phyloP scores from a whole-genome alignment of 2,797 vertebrate species.

The Morus bassanus region DNA sequence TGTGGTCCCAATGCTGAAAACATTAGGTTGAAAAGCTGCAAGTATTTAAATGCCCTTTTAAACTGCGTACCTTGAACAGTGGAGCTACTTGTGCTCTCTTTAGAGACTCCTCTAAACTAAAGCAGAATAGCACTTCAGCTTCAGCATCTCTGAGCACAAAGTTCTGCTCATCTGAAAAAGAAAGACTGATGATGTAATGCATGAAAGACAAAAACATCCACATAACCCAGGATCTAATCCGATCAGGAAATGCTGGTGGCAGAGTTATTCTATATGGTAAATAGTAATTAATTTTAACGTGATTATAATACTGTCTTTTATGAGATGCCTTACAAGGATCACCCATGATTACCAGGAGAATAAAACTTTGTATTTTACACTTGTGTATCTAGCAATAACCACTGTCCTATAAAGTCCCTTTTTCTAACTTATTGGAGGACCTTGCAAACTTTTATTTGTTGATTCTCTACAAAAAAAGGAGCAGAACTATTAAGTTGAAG shows the following conservation, averaged over 20 bases:
- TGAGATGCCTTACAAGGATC: not conserved
- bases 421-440: not conserved
- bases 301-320: not conserved
- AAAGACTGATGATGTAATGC: not conserved
- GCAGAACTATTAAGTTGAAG: not conserved
- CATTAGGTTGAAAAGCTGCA: not conserved
- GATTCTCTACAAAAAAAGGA: not conserved
- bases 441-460: not conserved
- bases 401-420: not conserved
- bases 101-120: slow-evolving; percentile 93
- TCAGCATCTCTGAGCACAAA: slow-evolving; percentile 90
- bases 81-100: slow-evolving; percentile 87
- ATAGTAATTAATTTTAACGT: not conserved
- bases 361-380: not conserved
- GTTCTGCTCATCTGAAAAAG: slow-evolving; percentile 87
- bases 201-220: not conserved
- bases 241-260: not conserved
- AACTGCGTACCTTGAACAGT: slow-evolving; percentile 87
- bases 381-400: not conserved
- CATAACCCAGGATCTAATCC: not conserved
- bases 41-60: not conserved
- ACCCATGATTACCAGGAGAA: not conserved
- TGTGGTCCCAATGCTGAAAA: not conserved
- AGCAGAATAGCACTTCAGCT: slow-evolving; percentile 94
- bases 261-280: not conserved